phyloP scores from a whole-genome alignment of 2,113 vertebrate genomes.

The Hypomesus transpacificus region DNA sequence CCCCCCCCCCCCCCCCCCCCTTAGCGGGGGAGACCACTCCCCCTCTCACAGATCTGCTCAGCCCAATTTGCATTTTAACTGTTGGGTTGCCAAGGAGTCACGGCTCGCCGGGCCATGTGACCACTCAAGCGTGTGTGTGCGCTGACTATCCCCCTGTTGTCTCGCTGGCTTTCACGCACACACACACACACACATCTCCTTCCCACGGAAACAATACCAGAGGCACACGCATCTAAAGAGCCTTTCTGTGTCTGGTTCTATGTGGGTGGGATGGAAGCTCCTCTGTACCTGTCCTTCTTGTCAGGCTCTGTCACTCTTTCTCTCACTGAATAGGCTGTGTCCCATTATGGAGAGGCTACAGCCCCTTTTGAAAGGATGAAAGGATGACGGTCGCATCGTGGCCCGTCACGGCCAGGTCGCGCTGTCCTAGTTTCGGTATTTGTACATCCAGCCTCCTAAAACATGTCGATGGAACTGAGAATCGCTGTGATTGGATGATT shows the following conservation, averaged over 20 bases:
- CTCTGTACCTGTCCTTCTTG: neutral
- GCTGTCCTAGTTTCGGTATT: no score
- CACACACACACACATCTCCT: neutral
- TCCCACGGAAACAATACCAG: neutral
- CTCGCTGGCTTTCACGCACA: neutral
- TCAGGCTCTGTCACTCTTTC: neutral
- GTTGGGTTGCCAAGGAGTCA: conserved; percentile 65
- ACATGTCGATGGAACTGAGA: no score
- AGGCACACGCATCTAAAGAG: neutral
- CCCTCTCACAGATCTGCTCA: conserved; percentile 48
- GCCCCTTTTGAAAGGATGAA: neutral
- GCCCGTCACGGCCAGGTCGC: neutral
- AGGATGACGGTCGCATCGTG: no score
- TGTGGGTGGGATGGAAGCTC: conserved; percentile 3
- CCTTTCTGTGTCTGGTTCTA: conserved; percentile 13
- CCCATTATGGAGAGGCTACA: neutral
- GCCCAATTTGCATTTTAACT: conserved; percentile 77
- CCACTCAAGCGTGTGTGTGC: conserved; percentile 46
- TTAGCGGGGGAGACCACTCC: conserved; percentile 60
- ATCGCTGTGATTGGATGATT: neutral
- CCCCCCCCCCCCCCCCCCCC: conserved; percentile 36
- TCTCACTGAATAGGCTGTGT: neutral
- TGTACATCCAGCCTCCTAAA: no score
- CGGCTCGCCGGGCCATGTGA: conserved; percentile 55
- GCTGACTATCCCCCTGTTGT: conserved; percentile 15